Evolutionary conservation across 2,113 vertebrate genomes (phyloP).

Genomic region (Mixornis gularis): DNA sequence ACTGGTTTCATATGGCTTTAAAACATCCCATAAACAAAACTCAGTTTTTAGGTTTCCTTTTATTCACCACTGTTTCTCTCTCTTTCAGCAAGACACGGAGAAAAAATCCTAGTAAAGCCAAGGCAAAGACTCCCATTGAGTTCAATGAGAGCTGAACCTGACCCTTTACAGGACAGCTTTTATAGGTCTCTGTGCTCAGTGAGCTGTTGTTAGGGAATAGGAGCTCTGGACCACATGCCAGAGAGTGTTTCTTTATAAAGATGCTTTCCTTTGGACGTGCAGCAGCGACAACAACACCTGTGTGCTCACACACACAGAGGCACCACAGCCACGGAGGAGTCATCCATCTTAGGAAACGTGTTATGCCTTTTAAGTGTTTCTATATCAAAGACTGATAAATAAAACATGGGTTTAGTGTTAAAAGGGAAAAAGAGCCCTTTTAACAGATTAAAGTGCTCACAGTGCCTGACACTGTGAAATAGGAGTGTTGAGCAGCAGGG

Average conservation of each 20-base stretch:
- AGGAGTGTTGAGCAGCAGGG: slow-evolving; percentile 39
- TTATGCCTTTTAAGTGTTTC: slow-evolving; percentile 43
- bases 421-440: slow-evolving; percentile 54
- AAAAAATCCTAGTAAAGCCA: not conserved
- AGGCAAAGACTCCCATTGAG: not conserved
- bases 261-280: not conserved
- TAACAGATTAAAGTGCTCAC: slow-evolving; percentile 67
- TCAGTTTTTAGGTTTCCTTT: not conserved
- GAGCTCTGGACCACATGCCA: not conserved
- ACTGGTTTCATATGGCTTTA: not conserved
- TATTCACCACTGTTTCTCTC: not conserved
- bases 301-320: not conserved
- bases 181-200: not conserved
- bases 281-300: not conserved
- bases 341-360: slow-evolving; percentile 50
- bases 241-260: not conserved
- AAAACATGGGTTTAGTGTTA: slow-evolving; percentile 59
- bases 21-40: not conserved
- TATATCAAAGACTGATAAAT: slow-evolving; percentile 67
- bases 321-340: not conserved
- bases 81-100: not conserved
- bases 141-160: not conserved
- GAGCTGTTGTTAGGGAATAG: not conserved
- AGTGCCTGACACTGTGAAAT: slow-evolving; percentile 57
- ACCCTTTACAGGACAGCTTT: not conserved